Percentiles rank a stretch among this genome's conserved stretches.
phyloP scores from a whole-genome alignment of 2,888 invertebrate genomes.

The Choristoneura rosaceana region DNA sequence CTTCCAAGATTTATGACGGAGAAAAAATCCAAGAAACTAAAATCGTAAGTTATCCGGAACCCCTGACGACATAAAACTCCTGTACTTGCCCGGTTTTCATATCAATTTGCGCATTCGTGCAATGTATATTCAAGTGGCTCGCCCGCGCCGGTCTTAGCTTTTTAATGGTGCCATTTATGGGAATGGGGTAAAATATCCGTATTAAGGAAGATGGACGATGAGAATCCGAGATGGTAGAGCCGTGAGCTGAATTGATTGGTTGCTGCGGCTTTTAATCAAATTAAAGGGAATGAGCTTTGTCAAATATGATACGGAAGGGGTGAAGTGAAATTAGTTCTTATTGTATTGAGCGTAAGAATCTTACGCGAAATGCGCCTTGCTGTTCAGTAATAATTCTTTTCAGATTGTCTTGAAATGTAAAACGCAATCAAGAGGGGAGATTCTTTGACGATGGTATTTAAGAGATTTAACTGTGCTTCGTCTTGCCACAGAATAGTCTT shows the following conservation, averaged over 20 bases:
- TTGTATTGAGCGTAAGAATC: background rate
- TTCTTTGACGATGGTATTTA: background rate
- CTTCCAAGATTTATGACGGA: background rate
- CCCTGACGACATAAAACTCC: conserved; percentile 60
- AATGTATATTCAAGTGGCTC: conserved; percentile 78
- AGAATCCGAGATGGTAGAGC: conserved; percentile 63
- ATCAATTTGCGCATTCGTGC: conserved; percentile 82
- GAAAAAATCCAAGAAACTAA: conserved; percentile 3
- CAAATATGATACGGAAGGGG: background rate
- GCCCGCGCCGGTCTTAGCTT: conserved; percentile 68
- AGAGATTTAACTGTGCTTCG: background rate
- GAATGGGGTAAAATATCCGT: conserved; percentile 69
- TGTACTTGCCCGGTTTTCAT: conserved; percentile 77
- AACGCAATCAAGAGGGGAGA: background rate
- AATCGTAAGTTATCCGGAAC: conserved; percentile 50
- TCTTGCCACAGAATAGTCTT: too few relatives aligned
- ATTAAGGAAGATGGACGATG: conserved; percentile 65
- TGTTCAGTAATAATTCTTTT: background rate
- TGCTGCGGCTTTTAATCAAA: conserved; percentile 23
- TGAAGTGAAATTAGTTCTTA: background rate
- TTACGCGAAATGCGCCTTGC: background rate
- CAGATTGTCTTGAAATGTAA: background rate
- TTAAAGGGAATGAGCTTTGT: conserved; percentile 16
- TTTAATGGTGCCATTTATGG: conserved; percentile 78
- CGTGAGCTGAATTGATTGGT: conserved; percentile 62